These are phyloP conservation scores for Nesoenas mayeri DNA, from an alignment of 2,113 vertebrate genomes.

Conservation along the genomic window DNA sequence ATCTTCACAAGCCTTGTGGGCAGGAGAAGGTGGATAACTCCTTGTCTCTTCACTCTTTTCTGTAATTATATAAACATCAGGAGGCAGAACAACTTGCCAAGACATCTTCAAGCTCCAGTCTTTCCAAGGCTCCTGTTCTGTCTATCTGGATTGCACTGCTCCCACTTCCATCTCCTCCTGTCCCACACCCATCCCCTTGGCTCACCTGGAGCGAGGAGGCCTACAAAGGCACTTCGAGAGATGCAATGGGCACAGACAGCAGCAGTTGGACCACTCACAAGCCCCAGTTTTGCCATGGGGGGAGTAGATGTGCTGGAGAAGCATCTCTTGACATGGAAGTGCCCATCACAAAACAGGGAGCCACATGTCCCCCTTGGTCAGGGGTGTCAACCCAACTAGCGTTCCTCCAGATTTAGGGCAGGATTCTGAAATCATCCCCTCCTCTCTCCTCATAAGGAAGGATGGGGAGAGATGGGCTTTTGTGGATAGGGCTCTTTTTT, in stretches of 20 bases:
- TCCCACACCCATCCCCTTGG: background rate
- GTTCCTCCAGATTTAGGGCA: background rate
- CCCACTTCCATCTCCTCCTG: background rate
- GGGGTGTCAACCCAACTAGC: no score
- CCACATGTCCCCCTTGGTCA: background rate
- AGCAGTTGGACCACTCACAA: background rate
- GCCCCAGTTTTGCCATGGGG: background rate
- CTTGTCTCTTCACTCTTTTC: background rate
- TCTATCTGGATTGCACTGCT: background rate
- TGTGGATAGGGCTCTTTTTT: background rate
- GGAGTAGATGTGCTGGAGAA: background rate
- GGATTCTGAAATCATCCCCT: background rate
- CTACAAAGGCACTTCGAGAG: background rate
- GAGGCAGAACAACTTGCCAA: background rate
- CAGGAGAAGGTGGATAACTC: background rate
- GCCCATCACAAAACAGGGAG: background rate
- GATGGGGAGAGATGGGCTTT: background rate
- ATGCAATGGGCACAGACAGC: background rate
- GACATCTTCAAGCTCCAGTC: background rate
- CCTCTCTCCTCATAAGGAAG: background rate
- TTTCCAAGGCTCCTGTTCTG: background rate
- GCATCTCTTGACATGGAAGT: fast-evolving
- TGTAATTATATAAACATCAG: background rate
- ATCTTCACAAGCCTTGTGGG: background rate
- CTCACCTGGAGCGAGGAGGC: background rate